Percentiles rank a stretch among this genome's conserved stretches.
phyloP scores from a whole-genome alignment of 1,140 invertebrate genomes.

The Sitobion miscanthi region DNA sequence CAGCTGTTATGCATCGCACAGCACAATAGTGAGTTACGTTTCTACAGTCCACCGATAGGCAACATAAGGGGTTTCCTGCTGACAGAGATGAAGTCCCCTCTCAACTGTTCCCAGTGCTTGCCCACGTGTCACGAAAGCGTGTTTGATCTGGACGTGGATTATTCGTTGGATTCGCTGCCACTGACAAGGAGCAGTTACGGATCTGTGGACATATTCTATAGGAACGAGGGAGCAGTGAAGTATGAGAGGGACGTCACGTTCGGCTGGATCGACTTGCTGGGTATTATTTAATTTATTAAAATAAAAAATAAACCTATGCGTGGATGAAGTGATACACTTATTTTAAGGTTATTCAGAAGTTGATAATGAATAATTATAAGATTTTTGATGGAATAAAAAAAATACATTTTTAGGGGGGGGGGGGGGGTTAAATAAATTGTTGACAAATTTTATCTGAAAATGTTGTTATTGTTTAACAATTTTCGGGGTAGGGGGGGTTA shows the following conservation, averaged over 20 bases:
- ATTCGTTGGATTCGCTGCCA: conserved; percentile 58
- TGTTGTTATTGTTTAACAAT: too few relatives aligned
- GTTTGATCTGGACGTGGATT: conserved; percentile 59
- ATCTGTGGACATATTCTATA: conserved; percentile 60
- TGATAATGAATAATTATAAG: not conserved
- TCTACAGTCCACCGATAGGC: conserved; percentile 59
- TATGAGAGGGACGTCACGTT: conserved; percentile 61
- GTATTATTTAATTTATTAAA: conserved; percentile 48
- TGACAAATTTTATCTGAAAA: too few relatives aligned
- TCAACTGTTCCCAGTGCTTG: conserved; percentile 60
- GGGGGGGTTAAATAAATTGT: too few relatives aligned
- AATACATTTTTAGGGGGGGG: too few relatives aligned
- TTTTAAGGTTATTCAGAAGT: not conserved
- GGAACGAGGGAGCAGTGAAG: conserved; percentile 60
- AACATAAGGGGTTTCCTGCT: conserved; percentile 58
- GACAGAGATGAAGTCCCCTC: conserved; percentile 54
- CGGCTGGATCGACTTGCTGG: conserved; percentile 60
- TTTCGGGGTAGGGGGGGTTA: too few relatives aligned
- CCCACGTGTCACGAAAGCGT: conserved; percentile 60
- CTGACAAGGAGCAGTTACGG: conserved; percentile 57
- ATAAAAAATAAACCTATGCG: not conserved
- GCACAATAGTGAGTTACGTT: conserved; percentile 58
- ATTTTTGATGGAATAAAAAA: not conserved
- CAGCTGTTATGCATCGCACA: conserved; percentile 59
- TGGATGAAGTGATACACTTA: not conserved